Base-by-base conservation (phyloP, 2,888 invertebrate species). In the Orthosia incerta region DNA sequence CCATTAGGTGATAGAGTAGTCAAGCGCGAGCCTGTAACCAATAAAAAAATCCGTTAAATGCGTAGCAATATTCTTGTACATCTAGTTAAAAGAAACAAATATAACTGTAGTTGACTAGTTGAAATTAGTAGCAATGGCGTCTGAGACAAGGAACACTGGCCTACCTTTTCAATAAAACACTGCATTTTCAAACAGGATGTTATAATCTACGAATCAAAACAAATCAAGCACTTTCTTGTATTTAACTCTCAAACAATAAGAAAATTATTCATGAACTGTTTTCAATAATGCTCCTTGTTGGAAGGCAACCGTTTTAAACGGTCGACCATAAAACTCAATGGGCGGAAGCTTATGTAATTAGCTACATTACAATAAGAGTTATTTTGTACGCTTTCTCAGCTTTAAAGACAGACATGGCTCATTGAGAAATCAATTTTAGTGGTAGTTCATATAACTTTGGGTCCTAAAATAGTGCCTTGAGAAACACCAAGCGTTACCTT, bases 311-410 rank as follows among this genome's bases (percentile, higher is more conserved):
- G n/a, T 71, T 66, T 45, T 80, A 74, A 81, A 68, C 74, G 78
- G 63, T 61, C 57, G 61, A 51, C 70, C 77, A 56, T 83, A 64
- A 80, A 74, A 80, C 45, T 72, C 63, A 85, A 85, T 85, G 65
- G 64, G n/a, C 83, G 85, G 85, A 85, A 81, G 74, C 70, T 73
- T 69, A 68, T 62, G 79, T 65, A 76, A 71, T 79, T 79, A 63
- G 57, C 57, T 68, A 66, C 83, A 79, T 71, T 69, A 82, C 83
- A 69, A 78, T 74, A 70, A 77, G 63, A 71, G 67, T 76, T 70
- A 76, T 72, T 82, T 68, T 75, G 70, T 71, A 79, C 85, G 83
- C 85, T 85, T 85, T 83, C 83, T 68, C 71, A 72, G 74, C 60
- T 75, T 77, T 66, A 31, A 56, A 65, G 39, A 56, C 59, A 51